phyloP scores from a whole-genome alignment of 2,113 vertebrate genomes.

The Oenanthe oenanthe region DNA sequence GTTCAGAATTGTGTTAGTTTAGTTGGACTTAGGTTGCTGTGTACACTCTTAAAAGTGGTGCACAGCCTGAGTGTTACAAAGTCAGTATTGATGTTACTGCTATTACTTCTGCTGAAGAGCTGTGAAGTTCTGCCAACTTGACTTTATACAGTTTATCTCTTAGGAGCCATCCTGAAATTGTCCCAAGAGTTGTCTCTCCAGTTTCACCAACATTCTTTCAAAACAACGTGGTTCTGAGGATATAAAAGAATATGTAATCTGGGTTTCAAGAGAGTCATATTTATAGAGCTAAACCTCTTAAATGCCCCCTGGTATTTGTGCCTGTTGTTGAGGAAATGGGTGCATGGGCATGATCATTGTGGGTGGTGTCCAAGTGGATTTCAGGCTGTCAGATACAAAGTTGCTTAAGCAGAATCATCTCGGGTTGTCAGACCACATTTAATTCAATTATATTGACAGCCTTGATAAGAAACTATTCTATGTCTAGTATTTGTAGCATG shows the following conservation, averaged over 20 bases:
- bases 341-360: neutral
- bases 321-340: neutral
- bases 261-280: neutral
- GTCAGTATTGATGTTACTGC: neutral
- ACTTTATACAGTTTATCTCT: neutral
- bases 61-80: neutral
- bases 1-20: neutral
- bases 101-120: neutral
- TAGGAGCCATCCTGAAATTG: neutral
- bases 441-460: neutral
- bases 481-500: neutral
- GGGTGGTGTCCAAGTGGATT: neutral
- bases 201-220: neutral
- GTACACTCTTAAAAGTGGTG: neutral
- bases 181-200: neutral
- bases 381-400: neutral
- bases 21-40: neutral
- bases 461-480: neutral
- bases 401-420: neutral
- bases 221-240: neutral
- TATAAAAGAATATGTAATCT: neutral
- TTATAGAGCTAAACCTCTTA: neutral
- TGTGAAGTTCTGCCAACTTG: neutral
- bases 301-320: neutral
- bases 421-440: neutral